Conservation (phyloP, 2,797 vertebrate genomes). For the Enoplosus armatus region DNA sequence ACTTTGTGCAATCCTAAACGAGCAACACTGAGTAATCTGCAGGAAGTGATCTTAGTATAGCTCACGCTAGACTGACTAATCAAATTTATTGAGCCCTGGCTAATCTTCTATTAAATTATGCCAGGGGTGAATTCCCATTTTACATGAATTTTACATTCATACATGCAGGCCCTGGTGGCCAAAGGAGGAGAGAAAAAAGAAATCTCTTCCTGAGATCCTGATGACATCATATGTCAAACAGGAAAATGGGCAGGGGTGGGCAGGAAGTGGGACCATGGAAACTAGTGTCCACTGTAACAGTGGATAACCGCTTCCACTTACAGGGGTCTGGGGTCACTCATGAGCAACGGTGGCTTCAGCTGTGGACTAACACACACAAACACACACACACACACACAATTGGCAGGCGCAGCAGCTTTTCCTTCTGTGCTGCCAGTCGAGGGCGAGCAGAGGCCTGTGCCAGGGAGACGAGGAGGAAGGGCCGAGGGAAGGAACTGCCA, state of each 20-base stretch:
- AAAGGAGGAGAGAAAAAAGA: constrained; percentile 55
- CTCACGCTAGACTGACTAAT: constrained; percentile 33
- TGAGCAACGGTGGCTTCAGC: constrained; percentile 26
- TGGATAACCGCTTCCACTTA: constrained; percentile 45
- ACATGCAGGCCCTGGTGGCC: constrained; percentile 51
- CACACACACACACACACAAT: constrained; percentile 15
- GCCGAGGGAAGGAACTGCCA: constrained; percentile 17
- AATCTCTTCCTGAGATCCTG: constrained; percentile 75
- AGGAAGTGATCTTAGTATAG: constrained; percentile 43
- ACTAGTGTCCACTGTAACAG: constrained; percentile 56
- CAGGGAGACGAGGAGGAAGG: constrained; percentile 9
- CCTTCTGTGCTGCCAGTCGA: constrained; percentile 60
- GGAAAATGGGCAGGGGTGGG: constrained; percentile 81
- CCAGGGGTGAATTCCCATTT: constrained; percentile 24
- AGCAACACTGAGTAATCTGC: constrained; percentile 53
- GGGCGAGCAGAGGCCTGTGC: constrained; percentile 20
- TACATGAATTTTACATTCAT: too few species aligned
- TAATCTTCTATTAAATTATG: constrained; percentile 21
- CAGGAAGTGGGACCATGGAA: constrained; percentile 80
- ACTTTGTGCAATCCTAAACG: constrained; percentile 4
- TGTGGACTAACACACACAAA: constrained; percentile 8
- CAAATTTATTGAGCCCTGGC: neutral
- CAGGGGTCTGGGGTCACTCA: constrained; percentile 30
- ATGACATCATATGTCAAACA: constrained; percentile 85
- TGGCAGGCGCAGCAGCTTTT: constrained; percentile 52